phyloP scores from a whole-genome alignment of 2,113 vertebrate species.

The Mormyrus lacerda region DNA sequence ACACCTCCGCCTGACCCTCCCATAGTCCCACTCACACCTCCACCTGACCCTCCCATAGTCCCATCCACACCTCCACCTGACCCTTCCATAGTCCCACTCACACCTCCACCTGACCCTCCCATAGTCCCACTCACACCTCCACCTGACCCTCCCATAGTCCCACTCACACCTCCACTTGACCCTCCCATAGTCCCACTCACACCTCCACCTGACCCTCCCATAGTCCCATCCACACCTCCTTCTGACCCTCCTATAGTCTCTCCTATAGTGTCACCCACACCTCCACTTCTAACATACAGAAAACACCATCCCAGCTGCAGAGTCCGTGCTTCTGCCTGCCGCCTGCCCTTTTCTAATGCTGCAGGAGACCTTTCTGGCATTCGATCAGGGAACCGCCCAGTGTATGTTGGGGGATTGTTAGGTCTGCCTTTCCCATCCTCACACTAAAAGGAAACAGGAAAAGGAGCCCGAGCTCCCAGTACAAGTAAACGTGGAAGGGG shows the following conservation, averaged over 20 bases:
- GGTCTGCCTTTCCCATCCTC: constrained; percentile 80
- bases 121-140: neutral
- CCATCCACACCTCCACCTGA: too few relatives aligned
- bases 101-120: too few relatives aligned
- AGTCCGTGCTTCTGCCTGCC: neutral
- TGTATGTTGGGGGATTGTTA: constrained; percentile 50
- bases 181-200: neutral
- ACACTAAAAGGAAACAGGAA: constrained; percentile 58
- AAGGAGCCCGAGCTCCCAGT: constrained; percentile 17
- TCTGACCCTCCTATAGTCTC: neutral
- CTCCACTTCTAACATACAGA: neutral
- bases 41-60: too few relatives aligned
- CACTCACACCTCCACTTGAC: neutral
- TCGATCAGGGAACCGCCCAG: constrained; percentile 25
- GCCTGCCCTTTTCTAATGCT: neutral
- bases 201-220: neutral
- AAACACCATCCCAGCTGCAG: neutral
- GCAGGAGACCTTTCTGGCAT: constrained; percentile 20
- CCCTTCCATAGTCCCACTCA: too few relatives aligned
- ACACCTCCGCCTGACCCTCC: too few relatives aligned
- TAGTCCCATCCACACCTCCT: neutral
- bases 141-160: neutral
- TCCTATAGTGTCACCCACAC: neutral
- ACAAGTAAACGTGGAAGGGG: neutral
- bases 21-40: too few relatives aligned